A percentile compares a stretch with the other conserved stretches of the same genome.
Evolutionary conservation across 2,888 invertebrate genomes (phyloP).

Genomic region (Agriopis marginaria): DNA sequence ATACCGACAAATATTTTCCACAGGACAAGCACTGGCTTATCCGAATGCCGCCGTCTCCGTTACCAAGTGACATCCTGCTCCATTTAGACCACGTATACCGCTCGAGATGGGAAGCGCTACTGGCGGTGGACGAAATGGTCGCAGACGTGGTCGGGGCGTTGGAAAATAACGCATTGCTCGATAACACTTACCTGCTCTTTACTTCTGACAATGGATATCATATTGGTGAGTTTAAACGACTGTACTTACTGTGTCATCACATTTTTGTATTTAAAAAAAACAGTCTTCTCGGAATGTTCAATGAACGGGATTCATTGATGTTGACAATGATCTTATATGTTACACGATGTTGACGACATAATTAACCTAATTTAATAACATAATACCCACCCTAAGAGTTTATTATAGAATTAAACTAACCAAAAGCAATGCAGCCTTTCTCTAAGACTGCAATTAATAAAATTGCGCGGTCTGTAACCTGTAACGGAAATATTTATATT

Average conservation of each 20-base stretch:
- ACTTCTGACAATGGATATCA: constrained; percentile 97
- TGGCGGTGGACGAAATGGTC: constrained; percentile 96
- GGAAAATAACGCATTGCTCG: constrained; percentile 80
- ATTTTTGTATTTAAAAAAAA: not conserved
- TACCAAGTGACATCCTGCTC: constrained; percentile 86
- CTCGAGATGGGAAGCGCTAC: constrained; percentile 91
- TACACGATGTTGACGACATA: no score
- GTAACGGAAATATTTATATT: not conserved
- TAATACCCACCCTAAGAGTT: no score
- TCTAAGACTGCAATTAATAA: no score
- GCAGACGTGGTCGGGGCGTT: constrained; percentile 87
- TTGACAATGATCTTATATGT: no score
- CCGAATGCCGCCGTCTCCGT: constrained; percentile 88
- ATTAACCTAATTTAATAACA: no score
- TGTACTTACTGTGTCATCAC: not conserved
- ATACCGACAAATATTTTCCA: constrained; percentile 16
- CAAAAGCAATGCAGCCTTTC: no score
- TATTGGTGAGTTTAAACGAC: constrained; percentile 86
- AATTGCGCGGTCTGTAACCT: no score
- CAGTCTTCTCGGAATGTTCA: no score
- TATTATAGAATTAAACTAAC: no score
- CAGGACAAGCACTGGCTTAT: constrained; percentile 96
- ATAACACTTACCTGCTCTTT: constrained; percentile 93
- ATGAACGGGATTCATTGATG: no score
- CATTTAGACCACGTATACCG: constrained; percentile 90